Conservation (phyloP, 2,888 invertebrate species). For the Xestia xanthographa region DNA sequence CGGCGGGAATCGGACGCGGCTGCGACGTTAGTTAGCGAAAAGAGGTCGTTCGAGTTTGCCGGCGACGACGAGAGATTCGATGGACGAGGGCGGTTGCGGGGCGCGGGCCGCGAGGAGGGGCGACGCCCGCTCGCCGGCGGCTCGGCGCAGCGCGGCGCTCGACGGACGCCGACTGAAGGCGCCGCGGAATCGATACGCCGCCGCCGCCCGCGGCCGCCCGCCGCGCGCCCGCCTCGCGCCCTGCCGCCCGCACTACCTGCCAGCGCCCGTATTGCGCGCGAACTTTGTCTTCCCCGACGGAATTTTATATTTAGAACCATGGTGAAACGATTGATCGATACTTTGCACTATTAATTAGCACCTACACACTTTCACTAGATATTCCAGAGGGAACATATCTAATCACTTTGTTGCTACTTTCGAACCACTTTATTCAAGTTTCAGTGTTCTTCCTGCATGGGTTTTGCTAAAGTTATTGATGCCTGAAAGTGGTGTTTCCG, state of each 20-base stretch:
- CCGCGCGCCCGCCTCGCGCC: slow-evolving; percentile 79
- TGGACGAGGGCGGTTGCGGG: slow-evolving; percentile 73
- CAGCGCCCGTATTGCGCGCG: slow-evolving; percentile 89
- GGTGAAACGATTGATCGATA: slow-evolving; percentile 90
- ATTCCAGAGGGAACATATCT: slow-evolving; percentile 53
- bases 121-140: slow-evolving; percentile 86
- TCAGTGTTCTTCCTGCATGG: slow-evolving; percentile 37
- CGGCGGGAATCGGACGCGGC: slow-evolving; percentile 86
- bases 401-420: slow-evolving; percentile 42
- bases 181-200: slow-evolving; percentile 88
- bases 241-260: slow-evolving; percentile 81
- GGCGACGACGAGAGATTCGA: slow-evolving; percentile 84
- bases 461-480: slow-evolving; percentile 38
- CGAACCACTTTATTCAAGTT: slow-evolving; percentile 52
- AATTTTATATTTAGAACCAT: slow-evolving; percentile 91
- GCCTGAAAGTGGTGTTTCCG: slow-evolving; percentile 31
- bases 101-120: slow-evolving; percentile 80
- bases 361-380: slow-evolving; percentile 81
- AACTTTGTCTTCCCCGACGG: slow-evolving; percentile 90
- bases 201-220: slow-evolving; percentile 83
- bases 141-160: slow-evolving; percentile 90
- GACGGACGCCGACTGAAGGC: slow-evolving; percentile 90
- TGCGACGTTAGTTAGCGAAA: slow-evolving; percentile 89
- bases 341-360: slow-evolving; percentile 89
- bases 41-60: slow-evolving; percentile 90